These are phyloP conservation scores for Idaea straminata DNA, from an alignment of 2,888 invertebrate species.

Conservation along the genomic window DNA sequence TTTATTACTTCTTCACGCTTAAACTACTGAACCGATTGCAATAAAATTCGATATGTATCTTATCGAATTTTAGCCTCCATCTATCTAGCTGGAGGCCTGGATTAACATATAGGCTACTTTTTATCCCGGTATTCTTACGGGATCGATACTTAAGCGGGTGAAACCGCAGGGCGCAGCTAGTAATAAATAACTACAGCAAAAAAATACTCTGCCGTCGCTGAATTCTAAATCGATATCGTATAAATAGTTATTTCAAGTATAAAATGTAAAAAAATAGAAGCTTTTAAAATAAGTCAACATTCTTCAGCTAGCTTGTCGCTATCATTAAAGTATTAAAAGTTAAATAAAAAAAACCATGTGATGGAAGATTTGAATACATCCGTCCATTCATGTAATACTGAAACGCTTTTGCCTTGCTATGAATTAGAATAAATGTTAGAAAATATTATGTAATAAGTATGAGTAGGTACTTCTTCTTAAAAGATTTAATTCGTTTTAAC, in stretches of 20 bases:
- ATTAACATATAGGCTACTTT: too few species aligned
- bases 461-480: not conserved
- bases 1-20: too few species aligned
- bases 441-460: not conserved
- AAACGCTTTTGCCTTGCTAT: constrained; percentile 33
- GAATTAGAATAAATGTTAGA: constrained; percentile 9
- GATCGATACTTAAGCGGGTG: too few species aligned
- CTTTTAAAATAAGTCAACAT: not conserved
- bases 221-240: too few species aligned
- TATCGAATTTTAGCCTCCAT: too few species aligned
- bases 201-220: too few species aligned
- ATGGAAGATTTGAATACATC: constrained; percentile 29
- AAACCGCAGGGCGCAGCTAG: not conserved
- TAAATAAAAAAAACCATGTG: constrained; percentile 19
- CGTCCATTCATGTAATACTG: constrained; percentile 37
- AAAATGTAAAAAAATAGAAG: too few species aligned
- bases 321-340: not conserved
- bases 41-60: too few species aligned
- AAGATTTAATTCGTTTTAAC: not conserved
- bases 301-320: not conserved
- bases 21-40: too few species aligned
- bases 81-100: too few species aligned
- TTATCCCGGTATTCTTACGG: too few species aligned
- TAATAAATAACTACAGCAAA: not conserved
- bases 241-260: too few species aligned